A percentile compares a stretch with the other conserved stretches of the same genome.
Conservation (phyloP, 2,113 vertebrate genomes). For the Pedionomus torquatus region DNA sequence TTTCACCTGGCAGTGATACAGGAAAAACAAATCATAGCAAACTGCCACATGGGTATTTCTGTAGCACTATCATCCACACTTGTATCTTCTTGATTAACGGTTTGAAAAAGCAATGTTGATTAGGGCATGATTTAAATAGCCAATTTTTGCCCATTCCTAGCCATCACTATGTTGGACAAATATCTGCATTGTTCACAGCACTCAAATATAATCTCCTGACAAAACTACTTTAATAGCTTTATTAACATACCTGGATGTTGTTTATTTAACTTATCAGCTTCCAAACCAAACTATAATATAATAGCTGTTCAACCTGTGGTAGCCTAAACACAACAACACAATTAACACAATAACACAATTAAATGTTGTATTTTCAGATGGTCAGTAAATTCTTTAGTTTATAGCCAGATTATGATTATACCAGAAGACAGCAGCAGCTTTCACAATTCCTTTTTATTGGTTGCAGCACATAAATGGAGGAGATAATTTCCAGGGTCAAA, state of each 20-base stretch:
- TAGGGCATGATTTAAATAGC: neutral
- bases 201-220: neutral
- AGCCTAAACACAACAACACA: neutral
- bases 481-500: neutral
- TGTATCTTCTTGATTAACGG: neutral
- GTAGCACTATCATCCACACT: neutral
- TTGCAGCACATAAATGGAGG: neutral
- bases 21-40: neutral
- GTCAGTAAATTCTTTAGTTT: neutral
- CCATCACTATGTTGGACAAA: neutral
- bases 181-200: neutral
- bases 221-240: neutral
- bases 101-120: neutral
- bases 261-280: neutral
- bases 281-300: neutral
- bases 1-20: neutral
- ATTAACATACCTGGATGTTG: neutral
- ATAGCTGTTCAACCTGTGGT: neutral
- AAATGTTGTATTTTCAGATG: neutral
- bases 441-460: neutral
- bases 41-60: neutral
- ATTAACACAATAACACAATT: too few relatives aligned
- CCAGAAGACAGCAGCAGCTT: neutral
- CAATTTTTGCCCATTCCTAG: neutral
- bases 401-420: neutral